These are phyloP conservation scores for Tetraneura akinire DNA, from an alignment of 1,140 invertebrate species.

Conservation along the genomic window DNA sequence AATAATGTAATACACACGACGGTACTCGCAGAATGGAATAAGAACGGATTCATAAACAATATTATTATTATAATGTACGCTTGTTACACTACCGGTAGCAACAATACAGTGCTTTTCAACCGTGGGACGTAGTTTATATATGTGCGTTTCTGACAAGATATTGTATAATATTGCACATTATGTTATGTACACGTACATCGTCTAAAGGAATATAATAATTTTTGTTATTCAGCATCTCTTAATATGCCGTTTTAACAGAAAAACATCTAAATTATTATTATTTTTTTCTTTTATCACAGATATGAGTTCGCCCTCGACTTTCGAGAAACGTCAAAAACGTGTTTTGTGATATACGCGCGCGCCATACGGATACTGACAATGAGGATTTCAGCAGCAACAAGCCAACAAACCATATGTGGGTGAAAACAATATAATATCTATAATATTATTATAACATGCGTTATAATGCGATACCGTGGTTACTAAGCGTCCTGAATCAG, in stretches of 20 bases:
- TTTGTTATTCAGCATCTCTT: background rate
- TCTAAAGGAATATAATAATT: constrained; percentile 17
- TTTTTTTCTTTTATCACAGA: too few species aligned
- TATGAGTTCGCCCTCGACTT: too few species aligned
- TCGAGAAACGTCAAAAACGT: too few species aligned
- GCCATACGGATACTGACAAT: too few species aligned
- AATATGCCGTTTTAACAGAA: background rate
- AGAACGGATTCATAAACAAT: background rate
- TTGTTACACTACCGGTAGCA: background rate
- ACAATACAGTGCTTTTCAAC: background rate
- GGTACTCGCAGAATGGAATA: background rate
- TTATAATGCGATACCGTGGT: too few species aligned
- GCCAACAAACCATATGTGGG: too few species aligned
- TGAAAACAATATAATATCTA: too few species aligned
- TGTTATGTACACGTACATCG: background rate
- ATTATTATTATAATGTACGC: background rate
- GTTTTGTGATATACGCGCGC: too few species aligned
- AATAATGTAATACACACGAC: background rate
- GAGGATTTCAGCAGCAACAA: too few species aligned
- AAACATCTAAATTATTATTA: constrained; percentile 9
- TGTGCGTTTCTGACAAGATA: constrained; percentile 3
- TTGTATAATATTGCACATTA: background rate
- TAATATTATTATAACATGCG: too few species aligned
- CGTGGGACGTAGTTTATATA: constrained; percentile 12
- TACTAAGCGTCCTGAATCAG: too few species aligned